These are phyloP conservation scores for Drosophila birchii DNA, from an alignment of 2,888 invertebrate species.

Conservation along the genomic window DNA sequence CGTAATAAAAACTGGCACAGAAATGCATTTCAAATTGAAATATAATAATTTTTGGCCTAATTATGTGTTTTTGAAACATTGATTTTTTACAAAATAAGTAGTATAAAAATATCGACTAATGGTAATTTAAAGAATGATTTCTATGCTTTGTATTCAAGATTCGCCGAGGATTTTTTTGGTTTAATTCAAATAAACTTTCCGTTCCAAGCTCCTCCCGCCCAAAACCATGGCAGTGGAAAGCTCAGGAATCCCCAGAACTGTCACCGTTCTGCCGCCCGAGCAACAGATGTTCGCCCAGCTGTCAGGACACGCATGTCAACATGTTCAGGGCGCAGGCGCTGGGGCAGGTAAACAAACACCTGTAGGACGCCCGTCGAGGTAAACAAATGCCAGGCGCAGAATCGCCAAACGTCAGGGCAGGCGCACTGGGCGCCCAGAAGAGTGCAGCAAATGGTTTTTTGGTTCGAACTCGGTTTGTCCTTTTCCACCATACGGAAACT, in stretches of 20 bases:
- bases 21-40: no score
- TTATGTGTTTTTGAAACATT: no score
- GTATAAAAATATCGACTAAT: no score
- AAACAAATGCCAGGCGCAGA: slow-evolving; percentile 76
- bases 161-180: no score
- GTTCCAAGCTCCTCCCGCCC: not conserved
- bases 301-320: slow-evolving; percentile 49
- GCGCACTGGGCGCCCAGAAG: slow-evolving; percentile 51
- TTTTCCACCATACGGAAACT: slow-evolving; percentile 21
- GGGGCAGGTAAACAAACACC: slow-evolving; percentile 70
- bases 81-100: no score
- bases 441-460: slow-evolving; percentile 46
- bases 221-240: not conserved
- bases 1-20: no score
- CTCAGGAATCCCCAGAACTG: slow-evolving; percentile 45
- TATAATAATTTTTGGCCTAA: no score
- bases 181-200: not conserved
- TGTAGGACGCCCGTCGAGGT: slow-evolving; percentile 58
- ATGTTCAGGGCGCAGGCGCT: slow-evolving; percentile 58
- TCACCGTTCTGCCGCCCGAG: slow-evolving; percentile 16
- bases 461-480: slow-evolving; percentile 25
- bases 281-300: slow-evolving; percentile 52
- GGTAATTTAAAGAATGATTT: no score
- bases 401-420: slow-evolving; percentile 64
- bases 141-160: no score